Percentiles rank a stretch among this genome's conserved stretches.
Conservation (phyloP, 2,888 invertebrate genomes). For the Polyommatus iphigenia region DNA sequence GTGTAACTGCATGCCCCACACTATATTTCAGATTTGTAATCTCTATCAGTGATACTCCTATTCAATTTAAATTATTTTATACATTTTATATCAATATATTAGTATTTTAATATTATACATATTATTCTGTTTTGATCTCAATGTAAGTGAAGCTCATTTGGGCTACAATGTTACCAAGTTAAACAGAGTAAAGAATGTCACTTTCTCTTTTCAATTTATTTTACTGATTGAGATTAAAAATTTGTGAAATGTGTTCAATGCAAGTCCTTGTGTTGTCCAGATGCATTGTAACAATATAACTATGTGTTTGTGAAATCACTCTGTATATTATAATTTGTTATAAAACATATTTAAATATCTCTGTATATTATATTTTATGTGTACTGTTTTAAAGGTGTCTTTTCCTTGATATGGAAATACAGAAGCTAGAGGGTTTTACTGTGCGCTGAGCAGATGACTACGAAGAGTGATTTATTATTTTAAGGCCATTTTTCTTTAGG, state of each 20-base stretch:
- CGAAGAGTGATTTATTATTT: not conserved
- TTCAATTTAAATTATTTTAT: not conserved
- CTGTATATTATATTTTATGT: not conserved
- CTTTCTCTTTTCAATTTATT: not conserved
- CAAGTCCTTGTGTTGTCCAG: slow-evolving; percentile 61
- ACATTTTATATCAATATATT: too few relatives aligned
- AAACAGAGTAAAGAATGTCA: not conserved
- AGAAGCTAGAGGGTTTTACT: not conserved
- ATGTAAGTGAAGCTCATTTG: too few relatives aligned
- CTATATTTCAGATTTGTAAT: not conserved
- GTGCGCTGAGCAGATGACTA: not conserved
- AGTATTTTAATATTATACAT: too few relatives aligned
- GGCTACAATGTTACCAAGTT: too few relatives aligned
- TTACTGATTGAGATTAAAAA: not conserved
- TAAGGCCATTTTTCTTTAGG: not conserved
- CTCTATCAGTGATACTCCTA: not conserved
- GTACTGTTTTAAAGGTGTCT: not conserved
- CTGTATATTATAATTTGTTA: not conserved
- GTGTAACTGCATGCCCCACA: slow-evolving; percentile 16
- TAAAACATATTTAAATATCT: not conserved
- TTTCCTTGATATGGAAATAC: not conserved
- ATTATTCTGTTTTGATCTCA: too few relatives aligned
- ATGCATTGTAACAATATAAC: slow-evolving; percentile 46
- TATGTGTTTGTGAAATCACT: slow-evolving; percentile 38
- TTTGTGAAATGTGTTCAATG: slow-evolving; percentile 45